Conservation (phyloP, 2,113 vertebrate genomes). For the Xenopus borealis region DNA sequence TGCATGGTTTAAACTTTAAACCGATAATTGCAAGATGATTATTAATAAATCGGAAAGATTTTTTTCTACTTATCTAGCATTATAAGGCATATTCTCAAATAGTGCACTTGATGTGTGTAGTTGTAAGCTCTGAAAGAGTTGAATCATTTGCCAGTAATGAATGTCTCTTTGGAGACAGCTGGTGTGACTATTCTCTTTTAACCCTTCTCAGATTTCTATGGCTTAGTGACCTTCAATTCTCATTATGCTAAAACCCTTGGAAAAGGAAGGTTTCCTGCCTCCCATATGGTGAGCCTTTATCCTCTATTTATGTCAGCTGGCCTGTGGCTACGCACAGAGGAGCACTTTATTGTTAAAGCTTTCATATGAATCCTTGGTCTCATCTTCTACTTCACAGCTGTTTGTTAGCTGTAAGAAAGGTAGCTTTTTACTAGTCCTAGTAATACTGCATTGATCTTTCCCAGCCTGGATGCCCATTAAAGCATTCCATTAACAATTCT, state of each 20-base stretch:
- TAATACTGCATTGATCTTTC: background rate
- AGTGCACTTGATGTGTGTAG: too few relatives aligned
- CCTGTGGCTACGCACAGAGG: background rate
- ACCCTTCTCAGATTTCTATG: conserved; percentile 47
- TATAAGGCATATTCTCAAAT: too few relatives aligned
- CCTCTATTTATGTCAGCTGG: conserved; percentile 30
- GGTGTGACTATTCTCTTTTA: conserved; percentile 51
- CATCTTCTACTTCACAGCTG: conserved; percentile 9
- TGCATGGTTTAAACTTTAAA: too few relatives aligned
- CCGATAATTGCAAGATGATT: too few relatives aligned
- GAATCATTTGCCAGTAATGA: background rate
- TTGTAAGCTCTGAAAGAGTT: too few relatives aligned
- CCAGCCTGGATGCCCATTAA: background rate
- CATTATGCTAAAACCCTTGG: conserved; percentile 11
- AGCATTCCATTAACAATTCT: background rate
- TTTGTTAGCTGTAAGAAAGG: background rate
- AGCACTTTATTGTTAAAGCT: background rate
- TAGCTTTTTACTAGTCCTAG: background rate
- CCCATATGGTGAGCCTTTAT: conserved; percentile 48
- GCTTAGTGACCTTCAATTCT: conserved; percentile 53
- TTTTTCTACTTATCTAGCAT: too few relatives aligned
- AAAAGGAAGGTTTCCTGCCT: conserved; percentile 36
- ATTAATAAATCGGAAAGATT: too few relatives aligned
- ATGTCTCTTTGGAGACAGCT: conserved; percentile 49
- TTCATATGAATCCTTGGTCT: conserved; percentile 3